Evolutionary conservation across 1,140 invertebrate genomes (phyloP), one percentile per base, ranked within the genome.

Genomic region (Gryon sp.): DNA sequence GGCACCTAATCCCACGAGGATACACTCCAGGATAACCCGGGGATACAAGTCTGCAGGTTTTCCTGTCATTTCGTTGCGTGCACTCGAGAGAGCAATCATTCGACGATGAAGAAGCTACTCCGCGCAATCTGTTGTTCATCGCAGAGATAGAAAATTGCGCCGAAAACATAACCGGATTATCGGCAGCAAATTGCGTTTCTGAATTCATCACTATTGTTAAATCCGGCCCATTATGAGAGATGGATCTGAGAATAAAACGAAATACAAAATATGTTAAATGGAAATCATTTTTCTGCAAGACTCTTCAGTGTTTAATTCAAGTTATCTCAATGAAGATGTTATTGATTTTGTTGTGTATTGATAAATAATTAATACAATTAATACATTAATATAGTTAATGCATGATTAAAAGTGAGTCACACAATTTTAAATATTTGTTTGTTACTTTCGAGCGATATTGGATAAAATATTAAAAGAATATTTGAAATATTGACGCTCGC

Each of bases 141-240:
- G 82, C 81, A 1, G 85, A 50, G 6, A 86, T 79, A 1, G 84
- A 86, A 20, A 81, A 86, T 26, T 86, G 84, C 0, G 84, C 83
- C 9, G 84, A 85, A 69, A 86, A 86, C 12, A 86, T 84, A 4
- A 86, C 84, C 1, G 84, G 84, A 36, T 86, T 85, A n/a, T 81
- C 78, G 0, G 80, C 82, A 3, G 84, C 84, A 43, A 85, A 86
- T 2, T 79, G 79, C 1, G 50, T 76, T 40, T 86, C 84, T 6
- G 84, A 86, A 12, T 78, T 79, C 70, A 86, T 79, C 7, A 79
- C 63, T 41, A 86, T 79, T 6, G 79, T 82, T 16, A 86, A 28
- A 4, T 86, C 80, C 0, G 84, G 83, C 0, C 84, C 84, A 32
- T 77, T 79, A 16, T 81, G 73, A 4, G 84, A 69, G 48, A 86